phyloP scores from a whole-genome alignment of 2,888 invertebrate species.

The Gandaritis pyraliata region DNA sequence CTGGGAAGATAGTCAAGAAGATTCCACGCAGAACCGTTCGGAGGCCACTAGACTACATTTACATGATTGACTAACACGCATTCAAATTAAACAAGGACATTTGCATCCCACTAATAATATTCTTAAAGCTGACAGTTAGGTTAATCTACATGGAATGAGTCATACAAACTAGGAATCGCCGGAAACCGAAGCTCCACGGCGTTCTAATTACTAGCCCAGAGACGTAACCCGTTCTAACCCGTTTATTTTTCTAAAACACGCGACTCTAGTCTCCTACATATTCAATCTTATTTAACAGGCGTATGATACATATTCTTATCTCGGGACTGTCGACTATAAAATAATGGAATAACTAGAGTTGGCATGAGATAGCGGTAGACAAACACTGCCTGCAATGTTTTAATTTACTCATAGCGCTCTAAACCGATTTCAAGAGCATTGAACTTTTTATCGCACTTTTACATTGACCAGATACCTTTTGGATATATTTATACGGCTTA shows the following conservation, averaged over 20 bases:
- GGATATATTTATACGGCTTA: conserved; percentile 35
- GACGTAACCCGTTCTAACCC: conserved; percentile 52
- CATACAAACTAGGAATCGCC: conserved; percentile 55
- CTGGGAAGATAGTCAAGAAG: background rate
- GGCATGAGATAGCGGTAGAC: conserved; percentile 18
- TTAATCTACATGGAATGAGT: conserved; percentile 49
- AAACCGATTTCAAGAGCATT: conserved; percentile 33
- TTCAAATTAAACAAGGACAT: conserved; percentile 53
- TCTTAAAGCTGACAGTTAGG: conserved; percentile 48
- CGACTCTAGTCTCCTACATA: conserved; percentile 46
- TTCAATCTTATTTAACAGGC: conserved; percentile 56
- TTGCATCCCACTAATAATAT: conserved; percentile 43
- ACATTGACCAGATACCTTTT: conserved; percentile 30
- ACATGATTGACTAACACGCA: conserved; percentile 60
- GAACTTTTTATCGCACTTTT: conserved; percentile 35
- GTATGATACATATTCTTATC: conserved; percentile 49
- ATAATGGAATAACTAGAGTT: conserved; percentile 22
- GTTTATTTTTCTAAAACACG: conserved; percentile 54
- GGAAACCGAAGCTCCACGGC: conserved; percentile 62
- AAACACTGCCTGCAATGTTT: conserved; percentile 12
- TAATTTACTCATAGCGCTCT: conserved; percentile 8
- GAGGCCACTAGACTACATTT: conserved; percentile 47
- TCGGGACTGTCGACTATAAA: conserved; percentile 13
- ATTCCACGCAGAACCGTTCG: background rate
- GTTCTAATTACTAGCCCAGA: conserved; percentile 54